Conservation (phyloP, 2,888 invertebrate genomes). For the Melanchra persicariae region DNA sequence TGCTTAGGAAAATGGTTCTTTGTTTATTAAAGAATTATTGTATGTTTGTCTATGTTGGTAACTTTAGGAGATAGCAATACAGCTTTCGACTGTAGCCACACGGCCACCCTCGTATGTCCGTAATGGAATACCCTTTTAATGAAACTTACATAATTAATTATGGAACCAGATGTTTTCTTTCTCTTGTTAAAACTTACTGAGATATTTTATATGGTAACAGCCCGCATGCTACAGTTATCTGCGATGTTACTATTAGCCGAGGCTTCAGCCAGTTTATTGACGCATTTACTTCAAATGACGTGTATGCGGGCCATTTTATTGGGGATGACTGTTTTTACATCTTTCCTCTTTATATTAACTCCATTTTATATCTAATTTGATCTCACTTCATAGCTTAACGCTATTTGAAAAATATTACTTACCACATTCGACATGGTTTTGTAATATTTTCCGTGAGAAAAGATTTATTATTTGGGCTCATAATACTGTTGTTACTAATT, state of each 20-base stretch:
- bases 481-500: constrained; percentile 52
- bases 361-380: constrained; percentile 20
- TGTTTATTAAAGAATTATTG: not conserved
- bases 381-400: not conserved
- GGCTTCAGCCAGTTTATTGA: constrained; percentile 74
- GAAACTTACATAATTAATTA: constrained; percentile 30
- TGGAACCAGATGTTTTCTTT: constrained; percentile 25
- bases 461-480: constrained; percentile 38
- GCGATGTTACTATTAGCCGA: constrained; percentile 66
- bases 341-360: constrained; percentile 33
- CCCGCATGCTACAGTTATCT: constrained; percentile 75
- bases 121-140: constrained; percentile 35
- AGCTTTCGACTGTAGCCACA: constrained; percentile 15
- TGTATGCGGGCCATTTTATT: constrained; percentile 76
- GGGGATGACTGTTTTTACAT: constrained; percentile 62
- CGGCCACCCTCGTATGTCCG: constrained; percentile 12
- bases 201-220: constrained; percentile 63
- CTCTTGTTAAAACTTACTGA: constrained; percentile 43
- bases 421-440: not conserved
- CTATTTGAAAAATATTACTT: constrained; percentile 20
- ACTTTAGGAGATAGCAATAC: constrained; percentile 5
- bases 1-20: not conserved
- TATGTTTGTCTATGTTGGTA: constrained; percentile 1
- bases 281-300: constrained; percentile 74
- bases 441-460: constrained; percentile 33